Evolutionary conservation across 1,140 invertebrate genomes (phyloP), one percentile per base, ranked within the genome.

Genomic region (Drosophila obscura): DNA sequence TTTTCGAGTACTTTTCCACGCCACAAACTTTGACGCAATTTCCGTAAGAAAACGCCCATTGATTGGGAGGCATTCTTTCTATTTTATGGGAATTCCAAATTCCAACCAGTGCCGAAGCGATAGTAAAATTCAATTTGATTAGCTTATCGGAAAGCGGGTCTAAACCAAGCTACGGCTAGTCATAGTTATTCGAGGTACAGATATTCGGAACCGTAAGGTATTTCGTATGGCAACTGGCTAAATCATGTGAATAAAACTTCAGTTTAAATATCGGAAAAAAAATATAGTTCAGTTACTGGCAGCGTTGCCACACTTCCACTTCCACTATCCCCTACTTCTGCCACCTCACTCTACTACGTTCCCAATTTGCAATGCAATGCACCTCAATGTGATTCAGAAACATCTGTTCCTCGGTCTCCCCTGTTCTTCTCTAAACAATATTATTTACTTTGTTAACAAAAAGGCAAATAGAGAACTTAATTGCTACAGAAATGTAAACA

Each of bases 401-500:
- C 16, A 59, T 55, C 52, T 16, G n/a, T 59, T 39, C n/a, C 15
- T 53, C 19, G 26, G 2, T 41, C 46, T 22, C 57, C 44, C 22
- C 46, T 62, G 22, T 24, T 24, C 22, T 24, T 24, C 22, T 24
- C 39, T 43, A 64, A 64, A 57, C 49, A 72, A 63, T 84, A 74
- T 6, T 7, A 28, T 84, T 73, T 72, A 51, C 67, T 68, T 46
- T 49, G 49, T 49, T 69, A 84, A 77, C 43, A 80, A 63, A 79
- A 72, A 79, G 66, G 57, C 61, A 68, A 84, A 85, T 72, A 80
- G 35, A 19, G 60, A 71, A 67, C 73, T 71, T 81, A 84, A 85
- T 84, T 84, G 73, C 74, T 77, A 64, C 53, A 81, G 53, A 63
- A 66, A 66, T 39, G 73, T 61, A 77, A 85, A 84, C 68, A 80